Base-by-base conservation (phyloP, 2,888 invertebrate species). In the Sphaerolaimus hirsutus region DNA sequence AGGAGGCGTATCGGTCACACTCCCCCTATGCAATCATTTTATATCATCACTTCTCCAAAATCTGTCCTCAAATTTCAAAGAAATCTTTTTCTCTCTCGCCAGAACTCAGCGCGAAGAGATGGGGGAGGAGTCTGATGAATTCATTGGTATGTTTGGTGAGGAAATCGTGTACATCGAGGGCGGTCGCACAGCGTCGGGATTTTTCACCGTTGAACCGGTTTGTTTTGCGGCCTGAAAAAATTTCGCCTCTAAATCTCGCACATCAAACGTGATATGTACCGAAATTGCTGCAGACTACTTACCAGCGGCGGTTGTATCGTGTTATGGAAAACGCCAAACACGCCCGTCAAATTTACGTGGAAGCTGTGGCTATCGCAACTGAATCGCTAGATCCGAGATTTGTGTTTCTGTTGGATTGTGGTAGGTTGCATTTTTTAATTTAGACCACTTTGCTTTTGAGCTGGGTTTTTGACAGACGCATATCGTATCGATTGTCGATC, bases 91-190 rank as follows among this genome's bases (percentile, higher is more conserved):
- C n/a, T 40, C 21, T 40, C 41, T 40, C 41, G 54, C 2, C 41
- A 58, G 58, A 43, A 91, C 93, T 1, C 79, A 83, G 52, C 74
- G 97, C 5, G 93, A 97, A 69, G 97, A 99, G 65, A 91, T 93
- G 68, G 77, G 75, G 1, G 97, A 99, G 61, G 97, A 99, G 67
- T 78, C 82, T 1, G 83, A 89, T 45, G 93, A 93, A 60, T 97
- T 99, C 70, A 66, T 93, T 21, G 76, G 76, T 48, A 71, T 93
- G 12, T 97, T 97, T 68, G 80, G 83, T 47, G 75, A 77, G 19
- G 81, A 81, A 50, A 77, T 97, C 24, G 77, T 81, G 1, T 93
- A 93, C 65, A 84, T 97, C 54, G 84, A 89, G 68, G 97, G 97
- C 49, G 91, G 89, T n/a, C 75, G 86, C 53, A 97, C 93, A 17